Evolutionary conservation across 2,113 vertebrate species (phyloP), one percentile per base, ranked within the genome.

Genomic region (Aviceda subcristata): DNA sequence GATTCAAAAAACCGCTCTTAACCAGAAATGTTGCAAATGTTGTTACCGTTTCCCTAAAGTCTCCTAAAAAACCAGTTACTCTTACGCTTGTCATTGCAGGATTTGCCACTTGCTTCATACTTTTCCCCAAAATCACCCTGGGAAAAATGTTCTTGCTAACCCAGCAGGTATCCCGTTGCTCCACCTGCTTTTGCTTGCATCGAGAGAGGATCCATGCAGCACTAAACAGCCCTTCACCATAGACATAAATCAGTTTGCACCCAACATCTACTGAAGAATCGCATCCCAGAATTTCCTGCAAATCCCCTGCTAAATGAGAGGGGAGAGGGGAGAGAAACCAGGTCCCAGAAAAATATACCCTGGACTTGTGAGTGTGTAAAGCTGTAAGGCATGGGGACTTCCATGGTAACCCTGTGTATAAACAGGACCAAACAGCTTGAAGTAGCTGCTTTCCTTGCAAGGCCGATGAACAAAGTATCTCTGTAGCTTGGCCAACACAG

Each of bases 401-500:
- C 94, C 92, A 96, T 94, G 94, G 97, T 46, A 95, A 97, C 94
- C 77, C 80, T 56, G 72, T 81, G 91, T 80, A 38, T 91, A 97
- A 97, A 97, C 92, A 94, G 67, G 8, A 68, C 91, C 74, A 81
- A 96, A 96, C 88, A 95, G 92, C 92, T 96, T 96, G 86, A 96
- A 97, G 94, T 90, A 96, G 94, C 94, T 95, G 92, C 96, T 91
- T 88, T 94, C 87, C 89, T 92, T 48, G 77, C 97, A 56, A 94
- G 94, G 63, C 86, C 1, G 1, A 63, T 79, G 93, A 95, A 96
- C 93, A 97, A 86, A 96, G 92, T 94, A 89, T 86, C 94, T 95
- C 94, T 97, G 91, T 96, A 96, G 80, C 94, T 85, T 88, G 94
- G 97, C 96, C 97, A 97, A 48, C 76, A 11, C 88, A 88, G 94